phyloP scores from a whole-genome alignment of 2,888 invertebrate species.

The Nudaria mundana region DNA sequence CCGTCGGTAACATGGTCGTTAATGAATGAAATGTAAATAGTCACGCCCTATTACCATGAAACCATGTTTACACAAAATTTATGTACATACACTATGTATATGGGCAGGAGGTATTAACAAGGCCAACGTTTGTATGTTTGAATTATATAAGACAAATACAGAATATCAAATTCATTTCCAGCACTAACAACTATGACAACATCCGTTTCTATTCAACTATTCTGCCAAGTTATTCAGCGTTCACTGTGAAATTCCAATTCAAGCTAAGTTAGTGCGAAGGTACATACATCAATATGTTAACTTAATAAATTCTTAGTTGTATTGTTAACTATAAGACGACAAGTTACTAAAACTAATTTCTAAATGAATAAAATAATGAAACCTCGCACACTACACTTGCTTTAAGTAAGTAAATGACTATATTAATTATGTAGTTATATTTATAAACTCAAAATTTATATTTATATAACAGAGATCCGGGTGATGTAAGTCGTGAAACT shows the following conservation, averaged over 20 bases:
- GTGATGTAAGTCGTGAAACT: background rate
- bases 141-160: constrained; percentile 66
- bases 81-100: constrained; percentile 41
- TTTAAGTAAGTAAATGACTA: background rate
- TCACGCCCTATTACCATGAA: constrained; percentile 58
- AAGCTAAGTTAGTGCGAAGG: no score
- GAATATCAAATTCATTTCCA: constrained; percentile 55
- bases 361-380: background rate
- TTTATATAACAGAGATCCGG: background rate
- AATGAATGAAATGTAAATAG: constrained; percentile 57
- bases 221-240: constrained; percentile 8
- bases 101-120: constrained; percentile 37
- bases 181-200: no score
- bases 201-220: constrained; percentile 41
- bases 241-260: constrained; percentile 11
- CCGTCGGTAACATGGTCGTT: constrained; percentile 56
- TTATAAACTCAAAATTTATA: background rate
- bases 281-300: no score
- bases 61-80: constrained; percentile 42
- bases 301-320: no score
- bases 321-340: no score
- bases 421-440: background rate
- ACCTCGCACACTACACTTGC: background rate
- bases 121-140: constrained; percentile 54
- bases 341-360: background rate